Conservation (phyloP, 2,113 vertebrate species). For the Nannospalax galili region DNA sequence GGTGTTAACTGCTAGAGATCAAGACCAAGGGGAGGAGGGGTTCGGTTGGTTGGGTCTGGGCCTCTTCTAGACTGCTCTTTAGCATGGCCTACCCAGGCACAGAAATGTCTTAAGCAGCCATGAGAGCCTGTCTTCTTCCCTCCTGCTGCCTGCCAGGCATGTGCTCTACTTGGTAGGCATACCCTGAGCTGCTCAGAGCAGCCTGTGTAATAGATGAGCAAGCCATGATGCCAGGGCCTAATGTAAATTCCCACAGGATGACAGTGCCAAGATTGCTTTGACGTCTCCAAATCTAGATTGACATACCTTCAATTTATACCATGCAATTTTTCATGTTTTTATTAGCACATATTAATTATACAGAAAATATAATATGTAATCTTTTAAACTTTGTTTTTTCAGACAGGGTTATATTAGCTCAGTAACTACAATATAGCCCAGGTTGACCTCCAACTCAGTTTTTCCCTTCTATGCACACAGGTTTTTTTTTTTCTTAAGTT, state of each 20-base stretch:
- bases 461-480: too few species aligned
- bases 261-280: neutral
- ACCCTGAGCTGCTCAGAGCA: neutral
- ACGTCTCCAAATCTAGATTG: neutral
- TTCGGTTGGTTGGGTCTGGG: neutral
- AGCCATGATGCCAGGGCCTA: neutral
- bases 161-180: neutral
- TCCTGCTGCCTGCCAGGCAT: neutral
- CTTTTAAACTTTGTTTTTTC: neutral
- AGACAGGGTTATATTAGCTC: neutral
- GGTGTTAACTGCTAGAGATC: fast-evolving
- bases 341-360: neutral
- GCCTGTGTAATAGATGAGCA: neutral
- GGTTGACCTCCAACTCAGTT: neutral
- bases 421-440: neutral
- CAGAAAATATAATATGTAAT: neutral
- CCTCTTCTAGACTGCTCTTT: neutral
- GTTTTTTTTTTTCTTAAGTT: neutral
- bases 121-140: neutral
- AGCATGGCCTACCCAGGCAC: neutral
- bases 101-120: neutral
- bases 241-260: neutral
- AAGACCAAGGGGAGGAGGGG: neutral
- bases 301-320: neutral
- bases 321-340: neutral